Base-by-base conservation (phyloP, 1,140 invertebrate species). In the Phymorhynchus buccinoides region DNA sequence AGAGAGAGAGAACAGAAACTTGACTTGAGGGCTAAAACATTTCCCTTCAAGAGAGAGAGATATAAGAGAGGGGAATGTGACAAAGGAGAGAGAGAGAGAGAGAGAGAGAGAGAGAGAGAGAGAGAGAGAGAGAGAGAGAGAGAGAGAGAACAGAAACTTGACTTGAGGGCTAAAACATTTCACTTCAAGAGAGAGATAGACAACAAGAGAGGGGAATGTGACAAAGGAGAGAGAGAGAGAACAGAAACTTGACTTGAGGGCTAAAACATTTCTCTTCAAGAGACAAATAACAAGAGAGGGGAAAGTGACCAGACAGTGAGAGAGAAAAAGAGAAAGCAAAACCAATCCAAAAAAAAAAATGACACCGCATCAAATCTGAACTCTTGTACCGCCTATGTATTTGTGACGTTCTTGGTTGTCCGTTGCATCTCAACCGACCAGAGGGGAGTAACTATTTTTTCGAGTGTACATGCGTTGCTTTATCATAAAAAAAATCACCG, bases 111-210 rank as follows among this genome's bases (percentile, higher is more conserved):
- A 83, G 81, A 62, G 82, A 42, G 84, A 84, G 66, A 86, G 85
- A 35, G 85, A 86, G 48, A 73, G 87, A 80, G 81, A 84, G 37
- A 85, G 77, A 48, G 85, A 84, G 35, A 84, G 84, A 71, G 71
- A 80, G 71, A 84, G 83, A 44, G 81, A 83, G n/a, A 44, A 80
- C 39, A 56, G 48, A 48, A 48, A 80, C n/a, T 14, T 30, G 12
- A n/a, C n/a, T n/a, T n/a, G n/a, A n/a, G n/a, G n/a, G n/a, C n/a
- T n/a, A n/a, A n/a, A n/a, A n/a, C n/a, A n/a, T n/a, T n/a, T n/a
- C n/a, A n/a, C n/a, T n/a, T n/a, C n/a, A 12, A 80, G 41, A 48
- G 12, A 27, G 32, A 35, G 9, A 27, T 12, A 35, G 79, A 80
- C 22, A 32, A 35, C 16, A 27, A 56, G 9, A 48, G 32, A 52